Percentiles rank a stretch among this genome's conserved stretches.
Conservation (phyloP, 1,140 invertebrate genomes). For the Prorops nasuta region DNA sequence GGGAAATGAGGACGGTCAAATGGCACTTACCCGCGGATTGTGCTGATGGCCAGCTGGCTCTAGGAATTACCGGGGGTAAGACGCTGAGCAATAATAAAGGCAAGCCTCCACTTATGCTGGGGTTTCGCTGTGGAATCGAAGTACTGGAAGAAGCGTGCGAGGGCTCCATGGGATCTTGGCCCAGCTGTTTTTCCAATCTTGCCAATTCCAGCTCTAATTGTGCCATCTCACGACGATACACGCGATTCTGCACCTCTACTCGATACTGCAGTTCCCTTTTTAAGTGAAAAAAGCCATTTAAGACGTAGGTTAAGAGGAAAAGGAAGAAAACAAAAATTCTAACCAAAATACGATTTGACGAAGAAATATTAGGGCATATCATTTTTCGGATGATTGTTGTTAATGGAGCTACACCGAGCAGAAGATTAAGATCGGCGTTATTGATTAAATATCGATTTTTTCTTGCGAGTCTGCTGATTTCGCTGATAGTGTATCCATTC, state of each 20-base stretch:
- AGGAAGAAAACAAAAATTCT: no score
- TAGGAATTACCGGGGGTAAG: constrained; percentile 70
- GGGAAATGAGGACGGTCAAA: neutral
- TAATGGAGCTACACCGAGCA: no score
- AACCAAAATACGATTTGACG: no score
- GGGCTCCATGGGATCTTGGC: constrained; percentile 49
- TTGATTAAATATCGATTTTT: no score
- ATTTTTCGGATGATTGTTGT: no score
- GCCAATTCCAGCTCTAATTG: constrained; percentile 78
- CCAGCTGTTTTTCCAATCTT: constrained; percentile 70
- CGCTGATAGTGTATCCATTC: no score
- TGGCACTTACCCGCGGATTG: constrained; percentile 53
- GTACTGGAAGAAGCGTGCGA: constrained; percentile 59
- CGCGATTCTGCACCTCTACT: constrained; percentile 87
- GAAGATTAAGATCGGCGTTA: no score
- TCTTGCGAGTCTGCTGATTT: no score
- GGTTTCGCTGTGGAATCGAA: constrained; percentile 62
- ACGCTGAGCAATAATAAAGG: constrained; percentile 70
- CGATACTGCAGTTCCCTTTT: constrained; percentile 75
- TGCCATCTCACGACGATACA: constrained; percentile 80
- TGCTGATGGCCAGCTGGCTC: constrained; percentile 73
- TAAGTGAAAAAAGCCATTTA: neutral
- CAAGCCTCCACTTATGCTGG: constrained; percentile 67
- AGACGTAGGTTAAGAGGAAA: neutral
- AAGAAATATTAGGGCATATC: no score